Conservation (phyloP, 1,140 invertebrate genomes). For the Leptinotarsa defecta region DNA sequence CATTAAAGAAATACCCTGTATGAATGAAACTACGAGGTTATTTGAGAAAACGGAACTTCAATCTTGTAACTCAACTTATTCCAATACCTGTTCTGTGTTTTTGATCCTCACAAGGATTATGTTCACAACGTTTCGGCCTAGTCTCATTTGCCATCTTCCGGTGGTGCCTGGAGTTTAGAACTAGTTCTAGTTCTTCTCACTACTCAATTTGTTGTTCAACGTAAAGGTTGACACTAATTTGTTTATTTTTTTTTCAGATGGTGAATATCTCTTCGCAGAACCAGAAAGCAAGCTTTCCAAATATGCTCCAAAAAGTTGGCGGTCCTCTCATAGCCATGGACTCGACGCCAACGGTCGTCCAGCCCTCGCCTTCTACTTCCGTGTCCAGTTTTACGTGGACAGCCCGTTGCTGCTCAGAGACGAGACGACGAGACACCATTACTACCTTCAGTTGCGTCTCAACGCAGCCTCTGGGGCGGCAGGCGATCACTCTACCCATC, state of each 20-base stretch:
- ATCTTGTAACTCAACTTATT: too few relatives aligned
- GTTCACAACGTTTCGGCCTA: too few relatives aligned
- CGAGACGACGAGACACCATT: constrained; percentile 86
- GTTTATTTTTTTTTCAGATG: constrained; percentile 71
- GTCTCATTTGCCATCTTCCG: too few relatives aligned
- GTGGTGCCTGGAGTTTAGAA: too few relatives aligned
- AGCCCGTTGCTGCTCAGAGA: constrained; percentile 84
- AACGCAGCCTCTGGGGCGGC: constrained; percentile 78
- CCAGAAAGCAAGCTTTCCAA: constrained; percentile 93
- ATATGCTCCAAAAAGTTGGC: constrained; percentile 94
- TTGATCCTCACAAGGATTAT: too few relatives aligned
- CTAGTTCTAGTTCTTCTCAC: too few relatives aligned
- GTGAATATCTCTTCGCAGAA: constrained; percentile 93
- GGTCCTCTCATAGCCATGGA: constrained; percentile 88
- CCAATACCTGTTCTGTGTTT: too few relatives aligned
- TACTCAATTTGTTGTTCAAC: neutral
- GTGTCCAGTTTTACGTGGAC: constrained; percentile 95
- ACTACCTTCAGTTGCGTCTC: constrained; percentile 90
- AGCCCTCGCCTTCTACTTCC: constrained; percentile 86
- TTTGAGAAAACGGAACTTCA: too few relatives aligned
- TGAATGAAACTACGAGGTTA: too few relatives aligned
- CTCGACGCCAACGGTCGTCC: constrained; percentile 88
- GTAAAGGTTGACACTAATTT: neutral
- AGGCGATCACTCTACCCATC: constrained; percentile 75
- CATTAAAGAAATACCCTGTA: too few relatives aligned